A percentile compares a stretch with the other conserved stretches of the same genome.
phyloP scores from a whole-genome alignment of 1,140 invertebrate species.

The Parapsyche elsis region DNA sequence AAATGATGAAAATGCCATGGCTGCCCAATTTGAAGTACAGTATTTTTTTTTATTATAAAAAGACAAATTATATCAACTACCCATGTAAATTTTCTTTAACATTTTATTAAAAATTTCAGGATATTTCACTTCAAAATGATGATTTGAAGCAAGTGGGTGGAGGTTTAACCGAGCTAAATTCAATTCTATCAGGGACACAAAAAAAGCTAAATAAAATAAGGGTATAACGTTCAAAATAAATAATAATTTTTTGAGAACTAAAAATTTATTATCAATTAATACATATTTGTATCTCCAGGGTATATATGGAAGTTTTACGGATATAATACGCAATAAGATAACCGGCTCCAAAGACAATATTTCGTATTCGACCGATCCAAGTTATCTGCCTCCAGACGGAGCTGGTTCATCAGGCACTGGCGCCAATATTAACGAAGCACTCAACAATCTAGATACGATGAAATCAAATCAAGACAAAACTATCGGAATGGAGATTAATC shows the following conservation, averaged over 20 bases:
- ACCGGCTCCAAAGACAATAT: slow-evolving; percentile 62
- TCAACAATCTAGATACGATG: slow-evolving; percentile 66
- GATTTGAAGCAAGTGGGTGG: slow-evolving; percentile 75
- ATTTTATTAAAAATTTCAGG: slow-evolving; percentile 57
- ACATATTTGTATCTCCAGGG: slow-evolving; percentile 63
- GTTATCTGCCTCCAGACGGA: slow-evolving; percentile 59
- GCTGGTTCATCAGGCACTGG: slow-evolving; percentile 45
- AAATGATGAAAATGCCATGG: slow-evolving; percentile 49
- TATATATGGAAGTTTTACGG: slow-evolving; percentile 74
- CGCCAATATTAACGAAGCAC: slow-evolving; percentile 62
- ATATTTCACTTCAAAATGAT: slow-evolving; percentile 68
- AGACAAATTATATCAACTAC: too few species aligned
- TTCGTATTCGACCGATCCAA: slow-evolving; percentile 65
- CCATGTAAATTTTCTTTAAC: too few species aligned
- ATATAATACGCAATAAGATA: slow-evolving; percentile 70
- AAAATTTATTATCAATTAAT: not conserved
- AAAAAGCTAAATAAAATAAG: slow-evolving; percentile 90
- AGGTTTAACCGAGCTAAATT: slow-evolving; percentile 86
- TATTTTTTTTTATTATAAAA: too few species aligned
- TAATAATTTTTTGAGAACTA: not conserved
- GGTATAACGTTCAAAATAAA: slow-evolving; percentile 62
- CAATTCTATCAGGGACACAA: slow-evolving; percentile 82
- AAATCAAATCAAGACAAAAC: slow-evolving; percentile 59
- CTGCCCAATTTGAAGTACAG: slow-evolving; percentile 50
- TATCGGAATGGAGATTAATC: slow-evolving; percentile 65